Percentiles rank a stretch among this genome's conserved stretches.
Evolutionary conservation across 2,797 vertebrate genomes (phyloP).

Genomic region (Eurystomus glaucurus): DNA sequence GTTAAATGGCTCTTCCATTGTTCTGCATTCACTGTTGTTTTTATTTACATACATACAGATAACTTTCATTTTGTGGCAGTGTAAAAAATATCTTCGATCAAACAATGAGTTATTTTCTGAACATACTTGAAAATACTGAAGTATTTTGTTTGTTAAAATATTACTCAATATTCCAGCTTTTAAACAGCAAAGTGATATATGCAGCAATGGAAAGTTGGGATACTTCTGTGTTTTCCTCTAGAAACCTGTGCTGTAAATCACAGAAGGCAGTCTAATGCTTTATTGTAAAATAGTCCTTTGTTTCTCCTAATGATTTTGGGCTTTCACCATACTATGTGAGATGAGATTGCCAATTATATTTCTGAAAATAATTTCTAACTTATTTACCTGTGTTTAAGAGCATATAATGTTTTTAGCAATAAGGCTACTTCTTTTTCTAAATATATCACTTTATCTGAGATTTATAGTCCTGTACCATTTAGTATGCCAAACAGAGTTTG

Average conservation of each 20-base stretch:
- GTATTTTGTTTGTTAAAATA: background rate
- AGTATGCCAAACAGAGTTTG: background rate
- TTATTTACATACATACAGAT: constrained; percentile 74
- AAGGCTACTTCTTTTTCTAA: background rate
- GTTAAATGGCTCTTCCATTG: constrained; percentile 88
- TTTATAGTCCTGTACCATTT: background rate
- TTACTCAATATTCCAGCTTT: background rate
- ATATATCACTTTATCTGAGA: background rate
- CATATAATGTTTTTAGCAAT: background rate
- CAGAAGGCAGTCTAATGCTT: background rate
- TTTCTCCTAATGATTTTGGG: background rate
- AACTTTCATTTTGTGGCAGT: constrained; percentile 70
- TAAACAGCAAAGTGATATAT: background rate
- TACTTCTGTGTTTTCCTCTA: background rate
- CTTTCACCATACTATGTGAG: background rate
- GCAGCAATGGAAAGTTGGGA: background rate
- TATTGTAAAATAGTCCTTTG: background rate
- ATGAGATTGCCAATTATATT: background rate
- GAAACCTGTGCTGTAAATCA: background rate
- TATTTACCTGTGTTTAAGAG: background rate
- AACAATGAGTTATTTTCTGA: background rate
- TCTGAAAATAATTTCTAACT: background rate
- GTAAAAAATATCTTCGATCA: background rate
- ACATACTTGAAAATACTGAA: background rate
- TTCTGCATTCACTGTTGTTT: constrained; percentile 81